phyloP scores from a whole-genome alignment of 2,888 invertebrate species.

The Drosophila ustulata region DNA sequence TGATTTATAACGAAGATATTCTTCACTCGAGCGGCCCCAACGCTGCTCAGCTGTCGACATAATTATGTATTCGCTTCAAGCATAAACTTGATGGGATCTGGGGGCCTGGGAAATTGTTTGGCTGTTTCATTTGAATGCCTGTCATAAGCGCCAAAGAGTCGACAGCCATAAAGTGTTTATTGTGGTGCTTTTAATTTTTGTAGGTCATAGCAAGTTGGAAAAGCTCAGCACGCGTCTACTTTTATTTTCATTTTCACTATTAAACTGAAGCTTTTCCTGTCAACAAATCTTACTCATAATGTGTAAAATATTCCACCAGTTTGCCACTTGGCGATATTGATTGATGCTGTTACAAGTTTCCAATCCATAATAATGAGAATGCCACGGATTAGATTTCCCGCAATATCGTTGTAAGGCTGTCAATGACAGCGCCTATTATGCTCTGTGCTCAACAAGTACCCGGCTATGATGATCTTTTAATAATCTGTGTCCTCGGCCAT shows the following conservation, averaged over 20 bases:
- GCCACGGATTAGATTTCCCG: constrained; percentile 13
- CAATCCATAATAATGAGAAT: constrained; percentile 14
- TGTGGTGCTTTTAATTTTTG: constrained; percentile 36
- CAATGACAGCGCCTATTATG: background rate
- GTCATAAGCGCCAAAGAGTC: constrained; percentile 65
- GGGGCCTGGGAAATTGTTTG: constrained; percentile 3
- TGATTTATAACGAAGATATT: background rate
- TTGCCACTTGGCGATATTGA: constrained; percentile 29
- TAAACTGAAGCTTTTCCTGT: constrained; percentile 1
- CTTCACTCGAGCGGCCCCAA: background rate
- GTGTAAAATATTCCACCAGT: constrained; percentile 8
- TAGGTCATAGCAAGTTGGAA: constrained; percentile 25
- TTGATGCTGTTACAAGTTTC: constrained; percentile 38
- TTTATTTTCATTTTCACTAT: background rate
- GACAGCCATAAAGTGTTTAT: constrained; percentile 73
- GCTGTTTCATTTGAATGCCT: constrained; percentile 30
- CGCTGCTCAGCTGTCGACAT: constrained; percentile 1
- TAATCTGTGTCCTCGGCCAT: background rate
- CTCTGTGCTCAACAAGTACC: background rate
- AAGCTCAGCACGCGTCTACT: constrained; percentile 10
- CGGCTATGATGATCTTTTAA: constrained; percentile 14
- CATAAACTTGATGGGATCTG: background rate
- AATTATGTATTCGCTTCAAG: constrained; percentile 23
- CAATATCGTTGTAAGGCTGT: constrained; percentile 30
- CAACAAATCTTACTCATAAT: background rate